phyloP scores from a whole-genome alignment of 2,888 invertebrate genomes.

The Cephus runcator region DNA sequence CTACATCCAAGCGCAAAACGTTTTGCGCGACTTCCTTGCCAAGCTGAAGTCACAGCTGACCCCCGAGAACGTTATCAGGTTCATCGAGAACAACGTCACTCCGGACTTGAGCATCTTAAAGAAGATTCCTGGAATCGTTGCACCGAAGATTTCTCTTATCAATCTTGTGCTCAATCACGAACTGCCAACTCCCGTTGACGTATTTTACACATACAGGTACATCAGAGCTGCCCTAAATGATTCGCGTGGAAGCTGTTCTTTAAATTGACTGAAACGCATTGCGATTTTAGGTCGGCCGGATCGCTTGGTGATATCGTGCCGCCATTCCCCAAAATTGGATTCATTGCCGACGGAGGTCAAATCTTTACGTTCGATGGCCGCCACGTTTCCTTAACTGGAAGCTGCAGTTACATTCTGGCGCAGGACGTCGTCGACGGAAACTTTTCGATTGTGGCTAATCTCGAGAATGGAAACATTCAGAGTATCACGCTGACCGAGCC shows the following conservation, averaged over 20 bases:
- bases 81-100: conserved; percentile 61
- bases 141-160: conserved; percentile 72
- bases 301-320: conserved; percentile 72
- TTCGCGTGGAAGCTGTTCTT: not conserved
- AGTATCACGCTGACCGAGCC: conserved; percentile 78
- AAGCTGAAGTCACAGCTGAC: conserved; percentile 64
- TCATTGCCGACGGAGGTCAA: conserved; percentile 83
- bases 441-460: conserved; percentile 83
- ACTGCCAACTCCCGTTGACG: conserved; percentile 68
- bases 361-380: conserved; percentile 90
- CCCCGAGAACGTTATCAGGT: conserved; percentile 54
- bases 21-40: conserved; percentile 69
- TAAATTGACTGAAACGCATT: not conserved
- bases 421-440: conserved; percentile 88
- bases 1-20: conserved; percentile 69
- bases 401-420: conserved; percentile 85
- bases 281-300: conserved; percentile 55
- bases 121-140: conserved; percentile 70
- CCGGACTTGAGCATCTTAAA: conserved; percentile 60
- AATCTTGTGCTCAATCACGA: conserved; percentile 73
- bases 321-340: conserved; percentile 72
- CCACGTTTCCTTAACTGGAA: conserved; percentile 82
- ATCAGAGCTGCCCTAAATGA: conserved; percentile 30
- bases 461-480: conserved; percentile 76
- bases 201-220: conserved; percentile 71